Evolutionary conservation across 2,888 invertebrate genomes (phyloP).

Genomic region (Caenorhabditis doughertyi): DNA sequence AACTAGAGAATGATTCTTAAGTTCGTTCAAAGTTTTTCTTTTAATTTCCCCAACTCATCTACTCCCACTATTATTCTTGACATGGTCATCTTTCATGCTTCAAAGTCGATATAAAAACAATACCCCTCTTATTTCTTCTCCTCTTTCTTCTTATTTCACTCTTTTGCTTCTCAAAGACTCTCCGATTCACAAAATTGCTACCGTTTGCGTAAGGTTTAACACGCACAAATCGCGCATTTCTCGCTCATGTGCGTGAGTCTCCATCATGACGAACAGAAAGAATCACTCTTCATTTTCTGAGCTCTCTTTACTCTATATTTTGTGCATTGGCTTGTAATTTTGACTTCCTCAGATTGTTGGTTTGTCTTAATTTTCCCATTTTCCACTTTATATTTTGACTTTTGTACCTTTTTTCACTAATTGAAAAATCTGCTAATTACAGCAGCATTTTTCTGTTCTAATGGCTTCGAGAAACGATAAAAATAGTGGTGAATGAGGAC

Average conservation of each 20-base stretch:
- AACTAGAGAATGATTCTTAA: too few relatives aligned
- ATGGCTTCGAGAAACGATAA: constrained; percentile 42
- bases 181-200: constrained; percentile 31
- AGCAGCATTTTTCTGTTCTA: constrained; percentile 53
- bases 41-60: too few relatives aligned
- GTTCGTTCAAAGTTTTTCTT: too few relatives aligned
- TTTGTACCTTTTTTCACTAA: constrained; percentile 28
- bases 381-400: constrained; percentile 11
- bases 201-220: constrained; percentile 61
- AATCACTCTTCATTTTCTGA: not conserved
- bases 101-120: constrained; percentile 40
- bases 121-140: constrained; percentile 3
- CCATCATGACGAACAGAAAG: constrained; percentile 51
- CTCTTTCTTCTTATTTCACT: not conserved
- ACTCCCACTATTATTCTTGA: constrained; percentile 21
- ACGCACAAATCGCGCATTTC: constrained; percentile 53
- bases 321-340: not conserved
- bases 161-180: constrained; percentile 25
- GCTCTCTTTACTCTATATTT: not conserved
- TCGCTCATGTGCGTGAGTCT: constrained; percentile 57
- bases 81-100: not conserved
- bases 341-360: not conserved
- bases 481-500: constrained; percentile 33
- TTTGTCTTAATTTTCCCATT: not conserved
- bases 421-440: constrained; percentile 57